These are phyloP conservation scores for Eulemur coronatus DNA, from an alignment of 2,797 vertebrate species.

Conservation along the genomic window DNA sequence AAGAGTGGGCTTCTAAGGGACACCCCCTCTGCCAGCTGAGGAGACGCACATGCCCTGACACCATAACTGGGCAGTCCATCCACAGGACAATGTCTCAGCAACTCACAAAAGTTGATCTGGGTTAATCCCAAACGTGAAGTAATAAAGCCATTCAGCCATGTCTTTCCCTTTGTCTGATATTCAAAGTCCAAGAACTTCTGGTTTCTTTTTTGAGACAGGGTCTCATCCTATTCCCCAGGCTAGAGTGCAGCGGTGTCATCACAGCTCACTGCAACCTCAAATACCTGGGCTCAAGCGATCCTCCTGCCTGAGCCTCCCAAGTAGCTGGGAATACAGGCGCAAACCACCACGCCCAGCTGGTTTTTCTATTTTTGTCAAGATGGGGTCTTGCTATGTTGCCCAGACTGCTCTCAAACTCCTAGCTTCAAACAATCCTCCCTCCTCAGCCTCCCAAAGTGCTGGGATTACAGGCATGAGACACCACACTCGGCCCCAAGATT, in stretches of 20 bases:
- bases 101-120: no score
- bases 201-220: background rate
- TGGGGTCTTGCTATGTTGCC: background rate
- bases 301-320: background rate
- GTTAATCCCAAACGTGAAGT: background rate
- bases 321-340: background rate
- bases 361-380: background rate
- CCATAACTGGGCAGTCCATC: background rate
- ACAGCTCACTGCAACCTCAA: background rate
- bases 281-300: background rate
- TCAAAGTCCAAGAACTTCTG: background rate
- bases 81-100: background rate
- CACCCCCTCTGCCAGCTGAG: background rate
- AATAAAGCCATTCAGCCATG: no score
- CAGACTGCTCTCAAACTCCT: background rate
- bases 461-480: background rate
- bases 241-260: background rate
- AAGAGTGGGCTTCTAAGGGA: no score
- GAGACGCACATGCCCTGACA: rapidly evolving
- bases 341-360: background rate
- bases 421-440: background rate
- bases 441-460: background rate
- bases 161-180: background rate
- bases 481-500: background rate
- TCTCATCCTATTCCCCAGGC: background rate